Conservation (phyloP, 1,140 invertebrate genomes). For the Microplitis mediator region DNA sequence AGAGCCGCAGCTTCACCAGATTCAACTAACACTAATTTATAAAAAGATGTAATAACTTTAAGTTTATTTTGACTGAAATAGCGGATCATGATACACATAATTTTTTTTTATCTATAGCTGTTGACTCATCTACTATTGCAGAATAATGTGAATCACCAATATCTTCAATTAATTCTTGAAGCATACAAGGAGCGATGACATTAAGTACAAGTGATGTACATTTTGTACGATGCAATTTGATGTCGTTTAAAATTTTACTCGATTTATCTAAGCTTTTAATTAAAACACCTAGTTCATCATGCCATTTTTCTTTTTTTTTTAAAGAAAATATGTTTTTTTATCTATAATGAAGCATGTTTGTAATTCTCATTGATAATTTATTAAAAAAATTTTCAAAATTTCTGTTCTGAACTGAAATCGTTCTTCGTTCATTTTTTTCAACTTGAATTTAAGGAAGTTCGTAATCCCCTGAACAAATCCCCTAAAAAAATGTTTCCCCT, state of each 20-base stretch:
- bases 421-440: no score
- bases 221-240: conserved; percentile 6
- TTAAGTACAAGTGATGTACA: conserved; percentile 22
- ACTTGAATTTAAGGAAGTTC: no score
- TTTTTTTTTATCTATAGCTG: conserved; percentile 27
- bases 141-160: conserved; percentile 19
- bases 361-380: no score
- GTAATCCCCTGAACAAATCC: no score
- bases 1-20: conserved; percentile 30
- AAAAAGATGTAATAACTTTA: conserved; percentile 34
- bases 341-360: no score
- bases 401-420: no score
- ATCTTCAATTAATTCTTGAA: conserved; percentile 23
- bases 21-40: conserved; percentile 32
- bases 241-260: not conserved
- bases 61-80: conserved; percentile 17
- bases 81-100: conserved; percentile 29
- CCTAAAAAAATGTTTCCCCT: no score
- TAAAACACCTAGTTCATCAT: not conserved
- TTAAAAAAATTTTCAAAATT: no score
- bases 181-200: conserved; percentile 17
- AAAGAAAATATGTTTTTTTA: no score
- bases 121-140: conserved; percentile 26
- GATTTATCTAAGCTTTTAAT: conserved; percentile 1
- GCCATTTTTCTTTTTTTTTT: no score